Evolutionary conservation across 2,888 invertebrate species (phyloP).

Genomic region (Tetragonula carbonaria): DNA sequence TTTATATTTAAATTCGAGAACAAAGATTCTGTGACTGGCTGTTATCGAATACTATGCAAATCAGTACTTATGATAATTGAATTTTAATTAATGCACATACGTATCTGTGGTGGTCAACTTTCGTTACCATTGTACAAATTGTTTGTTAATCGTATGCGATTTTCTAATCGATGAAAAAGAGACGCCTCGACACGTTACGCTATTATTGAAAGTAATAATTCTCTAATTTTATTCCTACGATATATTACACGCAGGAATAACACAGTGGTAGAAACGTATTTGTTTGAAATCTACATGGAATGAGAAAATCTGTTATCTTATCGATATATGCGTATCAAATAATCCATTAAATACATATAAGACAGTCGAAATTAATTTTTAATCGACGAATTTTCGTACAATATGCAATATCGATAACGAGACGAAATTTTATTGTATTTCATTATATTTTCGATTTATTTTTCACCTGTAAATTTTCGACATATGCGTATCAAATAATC

Average conservation of each 20-base stretch:
- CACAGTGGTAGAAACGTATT: neutral
- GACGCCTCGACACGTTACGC: neutral
- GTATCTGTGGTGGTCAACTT: neutral
- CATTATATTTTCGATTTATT: no score
- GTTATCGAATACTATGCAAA: slow-evolving; percentile 5
- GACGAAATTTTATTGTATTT: no score
- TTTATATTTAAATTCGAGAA: slow-evolving; percentile 23
- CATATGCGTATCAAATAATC: no score
- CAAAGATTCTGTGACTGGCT: neutral
- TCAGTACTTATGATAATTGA: neutral
- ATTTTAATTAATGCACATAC: slow-evolving; percentile 1
- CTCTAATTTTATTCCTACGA: neutral
- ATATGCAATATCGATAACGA: no score
- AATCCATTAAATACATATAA: no score
- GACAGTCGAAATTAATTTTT: neutral
- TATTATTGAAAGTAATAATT: neutral
- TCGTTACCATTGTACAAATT: no score
- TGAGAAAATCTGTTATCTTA: neutral
- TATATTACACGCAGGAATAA: neutral
- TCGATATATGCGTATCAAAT: neutral
- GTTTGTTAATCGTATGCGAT: no score
- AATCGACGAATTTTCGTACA: no score
- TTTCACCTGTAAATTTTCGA: no score
- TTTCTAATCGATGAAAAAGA: neutral
- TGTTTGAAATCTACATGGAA: neutral